A percentile compares a stretch with the other conserved stretches of the same genome.
Evolutionary conservation across 2,888 invertebrate genomes (phyloP).

Genomic region (Hemicrepidius hirtus): DNA sequence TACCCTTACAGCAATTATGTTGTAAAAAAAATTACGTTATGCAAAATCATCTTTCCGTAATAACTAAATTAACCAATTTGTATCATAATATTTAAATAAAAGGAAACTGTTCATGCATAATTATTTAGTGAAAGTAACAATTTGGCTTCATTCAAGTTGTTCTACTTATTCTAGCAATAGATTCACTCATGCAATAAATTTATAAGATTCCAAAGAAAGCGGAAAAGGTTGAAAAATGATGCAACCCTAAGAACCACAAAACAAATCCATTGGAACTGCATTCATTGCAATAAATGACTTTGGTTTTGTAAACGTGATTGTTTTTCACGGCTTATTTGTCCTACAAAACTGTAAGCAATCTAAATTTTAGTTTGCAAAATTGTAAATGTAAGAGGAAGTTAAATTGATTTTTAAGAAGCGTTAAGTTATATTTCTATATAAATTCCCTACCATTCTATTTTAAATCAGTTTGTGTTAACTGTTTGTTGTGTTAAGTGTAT

Average conservation of each 20-base stretch:
- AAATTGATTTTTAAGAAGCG: constrained; percentile 20
- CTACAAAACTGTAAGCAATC: constrained; percentile 29
- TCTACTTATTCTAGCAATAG: constrained; percentile 24
- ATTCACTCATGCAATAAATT: constrained; percentile 34
- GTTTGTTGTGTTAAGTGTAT: not conserved
- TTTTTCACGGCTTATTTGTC: constrained; percentile 38
- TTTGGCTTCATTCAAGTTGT: constrained; percentile 12
- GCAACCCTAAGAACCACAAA: constrained; percentile 38
- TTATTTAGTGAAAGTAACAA: constrained; percentile 38
- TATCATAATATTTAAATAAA: constrained; percentile 18
- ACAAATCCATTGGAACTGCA: constrained; percentile 35
- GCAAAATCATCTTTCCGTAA: constrained; percentile 1
- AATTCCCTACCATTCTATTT: constrained; percentile 4
- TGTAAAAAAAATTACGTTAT: not conserved
- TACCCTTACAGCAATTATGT: too few relatives aligned
- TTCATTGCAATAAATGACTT: constrained; percentile 27
- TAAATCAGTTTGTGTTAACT: constrained; percentile 11
- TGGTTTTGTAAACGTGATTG: constrained; percentile 20
- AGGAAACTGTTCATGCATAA: constrained; percentile 28
- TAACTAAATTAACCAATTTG: not conserved
- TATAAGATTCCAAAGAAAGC: constrained; percentile 44
- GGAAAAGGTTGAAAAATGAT: constrained; percentile 40
- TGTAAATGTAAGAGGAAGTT: constrained; percentile 25
- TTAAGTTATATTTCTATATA: constrained; percentile 27
- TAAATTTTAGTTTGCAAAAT: constrained; percentile 32